phyloP scores from a whole-genome alignment of 2,113 vertebrate species.

The Corythornis vintsioides region DNA sequence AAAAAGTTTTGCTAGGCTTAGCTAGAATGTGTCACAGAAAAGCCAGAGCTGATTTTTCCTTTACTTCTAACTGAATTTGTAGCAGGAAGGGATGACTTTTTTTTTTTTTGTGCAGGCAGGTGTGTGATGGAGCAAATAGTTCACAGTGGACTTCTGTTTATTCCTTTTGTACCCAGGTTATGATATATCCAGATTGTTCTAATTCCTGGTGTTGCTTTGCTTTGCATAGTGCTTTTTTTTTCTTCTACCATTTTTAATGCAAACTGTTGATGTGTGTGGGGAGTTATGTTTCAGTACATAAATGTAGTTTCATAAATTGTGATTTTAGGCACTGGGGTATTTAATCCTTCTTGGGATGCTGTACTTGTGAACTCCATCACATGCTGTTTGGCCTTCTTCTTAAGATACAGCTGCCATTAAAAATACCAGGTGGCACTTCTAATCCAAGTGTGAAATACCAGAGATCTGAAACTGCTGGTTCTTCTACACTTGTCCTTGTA shows the following conservation, averaged over 20 bases:
- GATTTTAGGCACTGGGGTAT: background rate
- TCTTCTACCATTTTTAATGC: background rate
- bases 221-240: background rate
- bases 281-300: background rate
- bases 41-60: background rate
- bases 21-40: background rate
- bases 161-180: background rate
- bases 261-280: background rate
- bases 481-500: background rate
- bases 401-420: background rate
- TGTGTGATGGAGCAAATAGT: background rate
- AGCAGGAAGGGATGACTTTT: background rate
- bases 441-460: background rate
- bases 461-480: background rate
- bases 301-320: background rate
- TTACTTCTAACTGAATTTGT: background rate
- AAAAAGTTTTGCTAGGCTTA: background rate
- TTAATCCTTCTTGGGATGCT: background rate
- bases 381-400: background rate
- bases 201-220: background rate
- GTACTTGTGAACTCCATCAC: background rate
- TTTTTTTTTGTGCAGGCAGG: background rate
- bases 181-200: background rate
- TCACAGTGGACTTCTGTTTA: fast-evolving
- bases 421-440: background rate